Percentiles rank a stretch among this genome's conserved stretches.
These are phyloP conservation scores for Coryphaenoides rupestris DNA, from an alignment of 2,113 vertebrate species.

Conservation along the genomic window DNA sequence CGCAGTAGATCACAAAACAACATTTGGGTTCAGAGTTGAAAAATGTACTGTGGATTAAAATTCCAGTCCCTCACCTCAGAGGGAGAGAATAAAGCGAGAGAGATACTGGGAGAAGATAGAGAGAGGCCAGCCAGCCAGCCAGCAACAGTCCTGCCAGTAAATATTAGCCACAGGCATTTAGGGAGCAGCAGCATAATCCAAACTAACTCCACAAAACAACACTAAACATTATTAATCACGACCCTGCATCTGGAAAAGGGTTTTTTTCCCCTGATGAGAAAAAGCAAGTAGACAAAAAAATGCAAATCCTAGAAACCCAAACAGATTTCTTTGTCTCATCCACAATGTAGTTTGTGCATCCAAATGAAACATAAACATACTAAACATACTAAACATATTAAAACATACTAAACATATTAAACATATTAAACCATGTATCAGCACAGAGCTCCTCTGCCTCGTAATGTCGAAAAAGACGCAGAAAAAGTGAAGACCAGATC, in stretches of 20 bases:
- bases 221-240: conserved; percentile 38
- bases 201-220: conserved; percentile 40
- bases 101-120: neutral
- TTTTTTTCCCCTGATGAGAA: conserved; percentile 16
- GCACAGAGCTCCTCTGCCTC: no score
- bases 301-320: conserved; percentile 4
- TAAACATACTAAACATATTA: no score
- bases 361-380: no score
- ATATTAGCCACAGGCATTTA: conserved; percentile 40
- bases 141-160: conserved; percentile 33
- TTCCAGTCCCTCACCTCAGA: conserved; percentile 25
- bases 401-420: no score
- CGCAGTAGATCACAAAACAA: no score
- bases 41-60: conserved; percentile 43
- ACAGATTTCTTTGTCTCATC: no score
- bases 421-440: no score
- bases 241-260: conserved; percentile 21
- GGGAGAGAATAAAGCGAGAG: conserved; percentile 7
- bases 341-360: no score
- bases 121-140: neutral
- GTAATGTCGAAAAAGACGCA: no score
- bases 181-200: conserved; percentile 56
- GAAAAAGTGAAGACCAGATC: no score
- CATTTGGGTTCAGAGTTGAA: no score
- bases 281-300: conserved; percentile 5